Evolutionary conservation across 1,140 invertebrate genomes (phyloP).

Genomic region (Oscheius sp.): DNA sequence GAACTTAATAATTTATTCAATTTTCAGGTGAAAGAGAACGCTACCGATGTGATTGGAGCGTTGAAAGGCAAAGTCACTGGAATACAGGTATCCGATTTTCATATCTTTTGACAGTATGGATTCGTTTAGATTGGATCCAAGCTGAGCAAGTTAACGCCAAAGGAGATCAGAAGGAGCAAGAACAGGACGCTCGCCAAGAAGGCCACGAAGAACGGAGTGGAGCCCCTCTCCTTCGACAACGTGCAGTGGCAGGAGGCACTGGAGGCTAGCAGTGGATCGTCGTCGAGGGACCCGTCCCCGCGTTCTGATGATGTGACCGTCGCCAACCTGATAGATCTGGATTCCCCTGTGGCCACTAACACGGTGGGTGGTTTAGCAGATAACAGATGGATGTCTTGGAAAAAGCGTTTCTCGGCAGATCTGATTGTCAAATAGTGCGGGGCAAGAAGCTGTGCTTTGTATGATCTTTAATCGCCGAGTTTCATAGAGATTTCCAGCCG

Average conservation of each 20-base stretch:
- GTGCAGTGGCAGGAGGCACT: slow-evolving; percentile 24
- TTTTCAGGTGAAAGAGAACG: slow-evolving; percentile 52
- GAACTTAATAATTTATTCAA: neutral
- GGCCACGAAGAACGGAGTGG: neutral
- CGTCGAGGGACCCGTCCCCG: neutral
- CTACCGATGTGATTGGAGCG: slow-evolving; percentile 50
- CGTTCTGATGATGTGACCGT: neutral
- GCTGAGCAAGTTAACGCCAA: slow-evolving; percentile 44
- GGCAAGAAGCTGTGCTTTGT: no score
- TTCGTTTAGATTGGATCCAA: slow-evolving; percentile 44
- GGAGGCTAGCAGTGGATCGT: slow-evolving; percentile 10
- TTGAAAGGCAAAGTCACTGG: slow-evolving; percentile 46
- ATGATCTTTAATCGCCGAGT: no score
- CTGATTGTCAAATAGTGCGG: no score
- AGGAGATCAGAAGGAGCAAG: slow-evolving; percentile 38
- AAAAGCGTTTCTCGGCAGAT: no score
- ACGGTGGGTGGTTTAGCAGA: no score
- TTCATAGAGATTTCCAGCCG: no score
- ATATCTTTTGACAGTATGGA: neutral
- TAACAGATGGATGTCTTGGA: no score
- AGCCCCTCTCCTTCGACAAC: slow-evolving; percentile 32
- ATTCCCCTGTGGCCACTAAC: no score
- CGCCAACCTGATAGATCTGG: slow-evolving; percentile 14
- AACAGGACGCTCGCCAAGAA: slow-evolving; percentile 3
- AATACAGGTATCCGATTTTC: slow-evolving; percentile 32